phyloP scores from a whole-genome alignment of 2,888 invertebrate genomes.

The Matsumyia berberina region DNA sequence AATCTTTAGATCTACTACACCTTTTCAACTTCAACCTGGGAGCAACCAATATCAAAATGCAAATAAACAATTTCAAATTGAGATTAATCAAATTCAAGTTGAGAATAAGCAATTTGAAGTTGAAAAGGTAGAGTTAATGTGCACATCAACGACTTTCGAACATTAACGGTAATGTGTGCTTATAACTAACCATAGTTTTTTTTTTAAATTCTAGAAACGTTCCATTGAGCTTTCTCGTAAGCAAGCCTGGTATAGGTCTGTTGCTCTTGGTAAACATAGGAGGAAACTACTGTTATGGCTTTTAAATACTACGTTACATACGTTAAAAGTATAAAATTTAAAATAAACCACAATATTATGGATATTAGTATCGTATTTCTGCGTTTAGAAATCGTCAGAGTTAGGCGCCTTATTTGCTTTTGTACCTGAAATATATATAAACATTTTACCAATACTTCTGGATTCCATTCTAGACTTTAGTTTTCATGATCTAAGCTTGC shows the following conservation, averaged over 20 bases:
- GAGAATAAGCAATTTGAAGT: no score
- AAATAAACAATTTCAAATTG: no score
- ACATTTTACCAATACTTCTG: constrained; percentile 84
- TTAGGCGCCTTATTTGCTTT: constrained; percentile 87
- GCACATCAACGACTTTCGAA: no score
- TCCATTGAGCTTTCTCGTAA: constrained; percentile 87
- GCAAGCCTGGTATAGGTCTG: constrained; percentile 88
- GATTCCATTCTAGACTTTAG: constrained; percentile 84
- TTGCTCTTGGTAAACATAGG: constrained; percentile 86
- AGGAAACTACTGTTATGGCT: constrained; percentile 85
- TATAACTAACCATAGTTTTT: constrained; percentile 20
- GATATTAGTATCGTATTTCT: neutral
- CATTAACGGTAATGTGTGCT: no score
- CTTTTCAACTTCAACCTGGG: no score
- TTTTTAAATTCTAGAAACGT: constrained; percentile 80
- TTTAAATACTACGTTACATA: constrained; percentile 85
- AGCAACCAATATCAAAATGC: no score
- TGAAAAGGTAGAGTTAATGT: no score
- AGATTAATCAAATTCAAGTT: no score
- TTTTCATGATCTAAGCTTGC: constrained; percentile 82
- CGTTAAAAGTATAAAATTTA: constrained; percentile 79
- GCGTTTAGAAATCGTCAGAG: constrained; percentile 85
- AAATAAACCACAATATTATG: neutral
- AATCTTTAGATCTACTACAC: no score
- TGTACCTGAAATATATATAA: constrained; percentile 89